These are phyloP conservation scores for Arctia plantaginis DNA, from an alignment of 2,888 invertebrate genomes.

Conservation along the genomic window DNA sequence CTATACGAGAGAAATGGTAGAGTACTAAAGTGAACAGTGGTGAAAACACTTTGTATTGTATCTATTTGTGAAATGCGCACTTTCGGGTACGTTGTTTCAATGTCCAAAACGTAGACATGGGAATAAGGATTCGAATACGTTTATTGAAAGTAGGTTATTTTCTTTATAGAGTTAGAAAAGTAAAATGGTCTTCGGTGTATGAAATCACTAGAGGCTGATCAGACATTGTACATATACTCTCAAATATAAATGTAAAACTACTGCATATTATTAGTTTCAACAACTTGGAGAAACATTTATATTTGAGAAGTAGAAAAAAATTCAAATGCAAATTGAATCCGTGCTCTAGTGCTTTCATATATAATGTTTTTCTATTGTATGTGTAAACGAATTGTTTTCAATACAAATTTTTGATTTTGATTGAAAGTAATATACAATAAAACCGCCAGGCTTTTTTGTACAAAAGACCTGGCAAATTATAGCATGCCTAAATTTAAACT, in stretches of 20 bases:
- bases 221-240: not conserved
- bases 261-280: not conserved
- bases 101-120: conserved; percentile 41
- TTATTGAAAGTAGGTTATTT: conserved; percentile 22
- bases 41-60: conserved; percentile 57
- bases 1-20: conserved; percentile 40
- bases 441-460: no score
- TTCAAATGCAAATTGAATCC: not conserved
- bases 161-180: conserved; percentile 28
- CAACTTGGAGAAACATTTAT: not conserved
- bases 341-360: not conserved
- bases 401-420: not conserved
- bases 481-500: no score
- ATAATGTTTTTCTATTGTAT: not conserved
- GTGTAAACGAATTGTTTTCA: not conserved
- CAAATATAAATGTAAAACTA: not conserved
- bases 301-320: not conserved
- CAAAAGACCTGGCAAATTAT: no score
- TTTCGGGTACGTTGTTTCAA: conserved; percentile 53
- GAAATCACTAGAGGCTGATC: conserved; percentile 5
- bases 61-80: conserved; percentile 53
- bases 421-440: no score
- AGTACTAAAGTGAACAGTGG: conserved; percentile 26
- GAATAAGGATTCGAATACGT: conserved; percentile 32
- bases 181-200: conserved; percentile 13